Conservation (phyloP, 2,888 invertebrate genomes). For the Rugalucina vietnamica region DNA sequence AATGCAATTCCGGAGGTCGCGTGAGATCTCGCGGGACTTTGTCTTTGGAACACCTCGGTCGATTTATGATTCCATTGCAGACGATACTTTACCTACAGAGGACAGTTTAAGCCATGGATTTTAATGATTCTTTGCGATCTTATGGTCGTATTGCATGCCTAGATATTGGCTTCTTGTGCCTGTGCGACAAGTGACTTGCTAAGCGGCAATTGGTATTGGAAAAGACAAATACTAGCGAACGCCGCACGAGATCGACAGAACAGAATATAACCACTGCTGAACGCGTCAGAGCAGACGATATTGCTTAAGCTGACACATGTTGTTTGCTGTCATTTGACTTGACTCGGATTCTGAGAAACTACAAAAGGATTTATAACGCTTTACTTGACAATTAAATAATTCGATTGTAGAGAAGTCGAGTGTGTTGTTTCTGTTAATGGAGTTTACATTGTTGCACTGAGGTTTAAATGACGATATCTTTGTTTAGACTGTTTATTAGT, state of each 20-base stretch:
- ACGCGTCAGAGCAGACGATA: neutral
- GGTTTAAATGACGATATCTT: no score
- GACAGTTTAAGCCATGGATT: neutral
- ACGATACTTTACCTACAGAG: neutral
- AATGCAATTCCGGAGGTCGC: neutral
- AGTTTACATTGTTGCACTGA: no score
- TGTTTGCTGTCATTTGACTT: constrained; percentile 6
- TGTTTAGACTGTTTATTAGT: no score
- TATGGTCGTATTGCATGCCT: constrained; percentile 4
- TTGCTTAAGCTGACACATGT: neutral
- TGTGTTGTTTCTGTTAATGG: no score
- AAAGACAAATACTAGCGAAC: constrained; percentile 8
- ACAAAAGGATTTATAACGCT: no score
- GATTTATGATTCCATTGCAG: neutral
- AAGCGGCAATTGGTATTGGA: constrained; percentile 18
- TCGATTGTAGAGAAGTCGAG: no score
- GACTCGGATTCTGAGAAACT: neutral
- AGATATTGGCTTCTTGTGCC: neutral
- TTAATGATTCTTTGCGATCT: neutral
- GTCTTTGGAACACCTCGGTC: neutral
- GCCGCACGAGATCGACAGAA: constrained; percentile 6
- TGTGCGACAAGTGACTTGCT: neutral
- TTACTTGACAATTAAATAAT: no score
- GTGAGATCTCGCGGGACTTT: neutral
- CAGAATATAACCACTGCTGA: neutral